phyloP scores from a whole-genome alignment of 2,888 invertebrate species.

The Tubulanus polymorphus region DNA sequence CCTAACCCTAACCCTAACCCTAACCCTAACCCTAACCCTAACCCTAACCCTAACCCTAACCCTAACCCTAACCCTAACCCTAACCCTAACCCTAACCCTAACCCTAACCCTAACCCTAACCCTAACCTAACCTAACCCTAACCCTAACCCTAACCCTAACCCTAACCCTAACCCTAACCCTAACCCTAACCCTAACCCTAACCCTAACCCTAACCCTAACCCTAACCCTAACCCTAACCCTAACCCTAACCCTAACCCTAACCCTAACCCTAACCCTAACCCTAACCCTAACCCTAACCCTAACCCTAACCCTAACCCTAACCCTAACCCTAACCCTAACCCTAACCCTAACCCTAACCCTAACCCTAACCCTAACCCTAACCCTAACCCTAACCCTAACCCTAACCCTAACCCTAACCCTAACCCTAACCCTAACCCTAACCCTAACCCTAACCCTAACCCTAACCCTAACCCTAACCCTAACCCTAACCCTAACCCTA shows the following conservation, averaged over 20 bases:
- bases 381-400: constrained; percentile 29
- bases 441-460: constrained; percentile 22
- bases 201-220: constrained; percentile 8
- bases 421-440: constrained; percentile 26
- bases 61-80: too few species aligned
- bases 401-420: constrained; percentile 29
- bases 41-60: too few species aligned
- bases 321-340: constrained; percentile 26
- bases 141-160: constrained; percentile 10
- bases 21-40: too few species aligned
- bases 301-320: constrained; percentile 27
- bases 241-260: constrained; percentile 8
- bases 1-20: constrained; percentile 1
- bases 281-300: constrained; percentile 30
- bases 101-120: constrained; percentile 11
- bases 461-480: constrained; percentile 27
- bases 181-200: constrained; percentile 5
- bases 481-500: constrained; percentile 27
- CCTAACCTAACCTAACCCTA: constrained; percentile 5
- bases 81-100: constrained; percentile 5
- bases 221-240: constrained; percentile 8
- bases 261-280: constrained; percentile 18
- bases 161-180: constrained; percentile 10
- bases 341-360: constrained; percentile 28
- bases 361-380: constrained; percentile 27